phyloP scores from a whole-genome alignment of 2,113 vertebrate genomes.

The Thamnaconus septentrionalis region DNA sequence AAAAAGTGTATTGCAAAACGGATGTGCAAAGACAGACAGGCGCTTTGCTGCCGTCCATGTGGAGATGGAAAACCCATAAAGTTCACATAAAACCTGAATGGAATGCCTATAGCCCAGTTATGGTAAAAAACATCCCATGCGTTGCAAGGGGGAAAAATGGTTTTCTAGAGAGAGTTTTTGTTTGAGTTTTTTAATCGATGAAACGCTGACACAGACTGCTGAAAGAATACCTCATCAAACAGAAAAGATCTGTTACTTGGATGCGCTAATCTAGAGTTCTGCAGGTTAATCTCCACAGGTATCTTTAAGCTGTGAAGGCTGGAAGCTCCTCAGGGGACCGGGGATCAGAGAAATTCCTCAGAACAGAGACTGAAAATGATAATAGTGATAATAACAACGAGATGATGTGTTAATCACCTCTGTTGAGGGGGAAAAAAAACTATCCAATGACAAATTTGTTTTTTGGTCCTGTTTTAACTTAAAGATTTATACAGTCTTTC shows the following conservation, averaged over 20 bases:
- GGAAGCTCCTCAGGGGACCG: constrained; percentile 11
- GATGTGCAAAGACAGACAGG: too few relatives aligned
- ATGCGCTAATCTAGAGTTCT: too few relatives aligned
- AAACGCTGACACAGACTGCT: background rate
- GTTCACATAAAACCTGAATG: constrained; percentile 25
- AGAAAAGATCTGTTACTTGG: constrained; percentile 3
- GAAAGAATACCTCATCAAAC: background rate
- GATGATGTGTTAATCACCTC: too few relatives aligned
- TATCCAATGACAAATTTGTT: background rate
- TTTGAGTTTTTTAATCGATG: background rate
- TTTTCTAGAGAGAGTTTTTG: too few relatives aligned
- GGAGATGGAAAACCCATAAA: constrained; percentile 24
- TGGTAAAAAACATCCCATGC: too few relatives aligned
- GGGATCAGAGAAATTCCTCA: constrained; percentile 26
- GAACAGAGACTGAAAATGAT: constrained; percentile 4
- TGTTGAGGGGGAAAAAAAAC: too few relatives aligned
- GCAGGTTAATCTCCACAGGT: constrained; percentile 1
- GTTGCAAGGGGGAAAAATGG: too few relatives aligned
- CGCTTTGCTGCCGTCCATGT: constrained; percentile 7
- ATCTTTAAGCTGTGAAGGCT: constrained; percentile 6
- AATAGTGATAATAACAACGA: background rate
- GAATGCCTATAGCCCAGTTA: too few relatives aligned
- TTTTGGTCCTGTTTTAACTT: background rate
- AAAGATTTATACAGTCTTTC: constrained; percentile 2
- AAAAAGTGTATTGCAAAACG: too few relatives aligned